Percentiles rank a stretch among this genome's conserved stretches.
Evolutionary conservation across 92 coral and sea anemone species (phyloP).

Genomic region (Ricordea florida): DNA sequence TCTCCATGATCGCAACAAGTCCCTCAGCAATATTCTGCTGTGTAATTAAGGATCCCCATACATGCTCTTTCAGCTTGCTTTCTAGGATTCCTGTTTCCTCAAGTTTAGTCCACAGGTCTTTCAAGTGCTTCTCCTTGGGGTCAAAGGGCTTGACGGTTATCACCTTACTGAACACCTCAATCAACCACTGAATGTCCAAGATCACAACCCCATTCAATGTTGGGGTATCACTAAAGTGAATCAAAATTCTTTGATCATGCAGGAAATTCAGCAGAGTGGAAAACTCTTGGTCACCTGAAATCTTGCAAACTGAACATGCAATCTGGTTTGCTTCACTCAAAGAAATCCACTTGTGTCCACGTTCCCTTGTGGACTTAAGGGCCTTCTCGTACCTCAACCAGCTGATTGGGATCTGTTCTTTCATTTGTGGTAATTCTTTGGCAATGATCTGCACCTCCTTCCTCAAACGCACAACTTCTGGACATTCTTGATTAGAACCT

Average conservation of each 20-base stretch:
- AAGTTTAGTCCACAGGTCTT: conserved; percentile 36
- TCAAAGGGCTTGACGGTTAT: conserved; percentile 49
- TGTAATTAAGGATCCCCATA: conserved; percentile 18
- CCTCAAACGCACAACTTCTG: conserved; percentile 37
- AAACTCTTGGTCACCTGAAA: conserved; percentile 18
- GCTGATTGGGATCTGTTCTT: conserved; percentile 39
- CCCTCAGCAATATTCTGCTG: conserved; percentile 6
- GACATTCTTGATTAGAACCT: too few species aligned
- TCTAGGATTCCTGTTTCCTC: conserved; percentile 41
- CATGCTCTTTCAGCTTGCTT: conserved; percentile 17
- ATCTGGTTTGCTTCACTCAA: conserved; percentile 36
- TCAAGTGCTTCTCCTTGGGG: neutral
- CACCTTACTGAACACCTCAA: conserved; percentile 56
- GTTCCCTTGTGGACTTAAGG: neutral
- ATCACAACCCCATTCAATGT: conserved; percentile 26
- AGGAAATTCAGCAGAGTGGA: conserved; percentile 39
- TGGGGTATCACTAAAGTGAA: conserved; percentile 44
- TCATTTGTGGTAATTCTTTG: conserved; percentile 7
- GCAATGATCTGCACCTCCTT: conserved; percentile 15
- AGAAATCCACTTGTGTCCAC: too few species aligned
- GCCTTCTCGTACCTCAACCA: conserved; percentile 61
- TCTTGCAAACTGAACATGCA: conserved; percentile 22
- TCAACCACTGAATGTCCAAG: conserved; percentile 64
- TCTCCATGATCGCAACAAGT: conserved; percentile 61
- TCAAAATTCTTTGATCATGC: conserved; percentile 59